Evolutionary conservation across 2,797 vertebrate genomes (phyloP).

Genomic region (Vespertilio murinus): DNA sequence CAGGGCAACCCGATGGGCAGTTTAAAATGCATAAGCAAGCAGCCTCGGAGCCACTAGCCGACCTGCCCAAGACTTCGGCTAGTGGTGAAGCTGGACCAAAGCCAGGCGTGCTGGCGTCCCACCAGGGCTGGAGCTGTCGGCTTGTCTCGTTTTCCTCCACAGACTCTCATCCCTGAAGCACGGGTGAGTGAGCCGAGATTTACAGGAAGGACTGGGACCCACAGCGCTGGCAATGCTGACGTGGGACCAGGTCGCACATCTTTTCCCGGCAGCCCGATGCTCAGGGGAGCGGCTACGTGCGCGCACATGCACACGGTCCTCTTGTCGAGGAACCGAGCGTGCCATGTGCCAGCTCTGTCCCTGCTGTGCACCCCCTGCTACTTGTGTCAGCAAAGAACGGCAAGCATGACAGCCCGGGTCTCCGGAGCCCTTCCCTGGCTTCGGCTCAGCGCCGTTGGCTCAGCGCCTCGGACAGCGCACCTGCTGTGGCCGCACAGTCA

Average conservation of each 20-base stretch:
- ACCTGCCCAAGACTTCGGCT: constrained; percentile 63
- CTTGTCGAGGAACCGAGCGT: no score
- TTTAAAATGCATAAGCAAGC: neutral
- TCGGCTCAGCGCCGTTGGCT: neutral
- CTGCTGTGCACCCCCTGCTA: no score
- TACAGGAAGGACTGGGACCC: neutral
- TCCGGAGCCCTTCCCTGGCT: neutral
- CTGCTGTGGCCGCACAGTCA: neutral
- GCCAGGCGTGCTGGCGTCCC: neutral
- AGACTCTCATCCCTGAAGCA: neutral
- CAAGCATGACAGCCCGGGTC: neutral
- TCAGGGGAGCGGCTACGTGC: neutral
- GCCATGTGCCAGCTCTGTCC: no score
- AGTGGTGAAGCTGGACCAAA: neutral
- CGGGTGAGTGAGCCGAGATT: neutral
- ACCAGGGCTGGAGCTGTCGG: neutral
- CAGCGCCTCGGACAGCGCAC: neutral
- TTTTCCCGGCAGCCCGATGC: neutral
- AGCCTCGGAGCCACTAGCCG: constrained; percentile 10
- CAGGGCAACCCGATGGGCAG: neutral
- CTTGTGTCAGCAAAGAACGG: no score
- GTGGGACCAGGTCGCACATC: neutral
- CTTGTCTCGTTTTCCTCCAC: neutral
- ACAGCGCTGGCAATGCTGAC: neutral
- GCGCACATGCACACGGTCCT: neutral